These are phyloP conservation scores for Hemicordylus capensis DNA, from an alignment of 2,113 vertebrate species.

Conservation along the genomic window DNA sequence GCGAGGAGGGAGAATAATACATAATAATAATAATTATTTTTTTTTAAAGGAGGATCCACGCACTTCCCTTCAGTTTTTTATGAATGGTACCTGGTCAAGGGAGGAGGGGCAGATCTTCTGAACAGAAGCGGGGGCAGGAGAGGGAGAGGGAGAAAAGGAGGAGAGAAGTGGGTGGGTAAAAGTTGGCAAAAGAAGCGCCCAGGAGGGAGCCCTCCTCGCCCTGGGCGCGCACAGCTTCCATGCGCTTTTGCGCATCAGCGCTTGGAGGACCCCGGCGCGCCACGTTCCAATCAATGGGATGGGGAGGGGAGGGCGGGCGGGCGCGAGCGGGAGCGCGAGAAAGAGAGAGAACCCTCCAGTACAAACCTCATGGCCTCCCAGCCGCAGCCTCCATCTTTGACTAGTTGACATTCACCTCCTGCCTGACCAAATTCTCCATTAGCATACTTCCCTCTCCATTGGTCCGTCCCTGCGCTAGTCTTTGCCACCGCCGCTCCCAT, in stretches of 20 bases:
- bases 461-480: slow-evolving; percentile 81
- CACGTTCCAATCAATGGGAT: slow-evolving; percentile 16
- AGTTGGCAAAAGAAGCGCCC: slow-evolving; percentile 26
- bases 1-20: background rate
- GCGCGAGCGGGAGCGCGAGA: background rate
- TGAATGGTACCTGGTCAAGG: slow-evolving; percentile 78
- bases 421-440: slow-evolving; percentile 87
- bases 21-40: no score
- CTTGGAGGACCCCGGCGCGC: slow-evolving; percentile 33
- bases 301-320: background rate
- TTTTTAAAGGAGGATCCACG: background rate
- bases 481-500: slow-evolving; percentile 72
- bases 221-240: slow-evolving; percentile 30
- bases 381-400: slow-evolving; percentile 95
- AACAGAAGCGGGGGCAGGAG: background rate
- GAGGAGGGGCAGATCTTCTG: slow-evolving; percentile 41
- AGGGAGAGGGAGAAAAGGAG: background rate
- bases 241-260: slow-evolving; percentile 16
- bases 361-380: slow-evolving; percentile 85
- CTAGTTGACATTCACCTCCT: slow-evolving; percentile 95
- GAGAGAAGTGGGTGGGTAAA: slow-evolving; percentile 8
- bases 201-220: background rate
- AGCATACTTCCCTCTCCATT: slow-evolving; percentile 82
- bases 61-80: slow-evolving; percentile 53
- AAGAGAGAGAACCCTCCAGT: slow-evolving; percentile 64